These are phyloP conservation scores for Melinopterus prodromus DNA, from an alignment of 2,888 invertebrate genomes.

Conservation along the genomic window DNA sequence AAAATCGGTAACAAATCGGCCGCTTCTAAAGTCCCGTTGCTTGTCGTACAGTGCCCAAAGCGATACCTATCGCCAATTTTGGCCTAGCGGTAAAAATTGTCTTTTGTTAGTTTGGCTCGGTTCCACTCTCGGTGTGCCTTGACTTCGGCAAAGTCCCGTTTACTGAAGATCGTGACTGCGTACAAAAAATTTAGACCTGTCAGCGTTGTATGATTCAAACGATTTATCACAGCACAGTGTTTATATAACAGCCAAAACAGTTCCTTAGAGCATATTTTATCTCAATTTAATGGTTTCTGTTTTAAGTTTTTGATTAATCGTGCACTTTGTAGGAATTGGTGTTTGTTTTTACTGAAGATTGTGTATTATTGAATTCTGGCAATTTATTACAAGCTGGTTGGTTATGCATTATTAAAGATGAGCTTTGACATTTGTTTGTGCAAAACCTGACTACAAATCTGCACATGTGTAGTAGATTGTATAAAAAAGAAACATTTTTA, in stretches of 20 bases:
- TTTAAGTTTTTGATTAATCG: background rate
- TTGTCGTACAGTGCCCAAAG: background rate
- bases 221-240: background rate
- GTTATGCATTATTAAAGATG: too few relatives aligned
- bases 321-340: background rate
- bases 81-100: constrained; percentile 4
- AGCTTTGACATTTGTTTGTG: too few relatives aligned
- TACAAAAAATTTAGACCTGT: background rate
- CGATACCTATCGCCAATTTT: constrained; percentile 4
- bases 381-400: too few relatives aligned
- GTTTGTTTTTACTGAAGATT: background rate
- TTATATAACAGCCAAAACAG: background rate
- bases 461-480: too few relatives aligned
- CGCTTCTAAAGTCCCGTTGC: background rate
- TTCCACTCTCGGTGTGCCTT: background rate
- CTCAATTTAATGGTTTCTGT: background rate
- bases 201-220: background rate
- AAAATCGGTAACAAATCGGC: background rate
- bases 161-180: background rate
- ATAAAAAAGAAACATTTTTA: too few relatives aligned
- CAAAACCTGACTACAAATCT: too few relatives aligned
- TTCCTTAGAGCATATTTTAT: background rate
- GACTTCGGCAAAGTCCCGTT: background rate
- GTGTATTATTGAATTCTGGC: background rate
- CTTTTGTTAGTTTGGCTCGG: background rate